A percentile compares a stretch with the other conserved stretches of the same genome.
These are phyloP conservation scores for Siniperca obscura DNA, from an alignment of 2,797 vertebrate species.

Conservation along the genomic window DNA sequence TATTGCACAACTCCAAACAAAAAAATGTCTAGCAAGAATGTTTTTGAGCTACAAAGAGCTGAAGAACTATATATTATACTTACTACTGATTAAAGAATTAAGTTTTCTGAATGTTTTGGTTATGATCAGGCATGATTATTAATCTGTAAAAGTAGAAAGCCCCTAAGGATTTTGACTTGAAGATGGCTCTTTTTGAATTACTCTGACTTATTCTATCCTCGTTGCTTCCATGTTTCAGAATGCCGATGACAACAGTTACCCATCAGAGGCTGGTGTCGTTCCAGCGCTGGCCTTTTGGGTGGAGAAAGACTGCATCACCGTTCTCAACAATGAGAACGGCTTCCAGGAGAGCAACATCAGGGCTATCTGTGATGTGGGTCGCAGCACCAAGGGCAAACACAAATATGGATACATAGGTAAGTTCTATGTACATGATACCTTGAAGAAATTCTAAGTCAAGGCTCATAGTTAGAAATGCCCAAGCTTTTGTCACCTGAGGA, in stretches of 20 bases:
- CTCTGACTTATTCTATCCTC: not conserved
- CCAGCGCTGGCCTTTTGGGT: conserved; percentile 86
- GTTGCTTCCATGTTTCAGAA: conserved; percentile 73
- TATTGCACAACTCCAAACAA: not conserved
- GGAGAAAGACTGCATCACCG: conserved; percentile 81
- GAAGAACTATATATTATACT: not conserved
- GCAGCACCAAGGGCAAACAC: conserved; percentile 89
- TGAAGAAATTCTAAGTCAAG: not conserved
- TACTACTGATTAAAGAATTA: not conserved
- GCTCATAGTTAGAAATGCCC: not conserved
- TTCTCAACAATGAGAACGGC: conserved; percentile 87
- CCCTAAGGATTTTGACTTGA: not conserved
- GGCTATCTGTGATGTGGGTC: conserved; percentile 87
- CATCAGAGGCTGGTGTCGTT: conserved; percentile 23
- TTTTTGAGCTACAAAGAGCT: not conserved
- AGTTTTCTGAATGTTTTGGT: not conserved
- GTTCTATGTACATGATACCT: not conserved
- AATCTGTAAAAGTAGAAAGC: not conserved
- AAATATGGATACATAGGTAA: conserved; percentile 87
- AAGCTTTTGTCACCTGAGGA: not conserved
- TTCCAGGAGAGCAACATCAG: conserved; percentile 85
- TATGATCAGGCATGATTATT: not conserved
- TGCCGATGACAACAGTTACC: conserved; percentile 87
- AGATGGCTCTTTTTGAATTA: not conserved
- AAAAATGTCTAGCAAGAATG: not conserved